phyloP scores from a whole-genome alignment of 2,797 vertebrate genomes.

The Sebastes itinus region DNA sequence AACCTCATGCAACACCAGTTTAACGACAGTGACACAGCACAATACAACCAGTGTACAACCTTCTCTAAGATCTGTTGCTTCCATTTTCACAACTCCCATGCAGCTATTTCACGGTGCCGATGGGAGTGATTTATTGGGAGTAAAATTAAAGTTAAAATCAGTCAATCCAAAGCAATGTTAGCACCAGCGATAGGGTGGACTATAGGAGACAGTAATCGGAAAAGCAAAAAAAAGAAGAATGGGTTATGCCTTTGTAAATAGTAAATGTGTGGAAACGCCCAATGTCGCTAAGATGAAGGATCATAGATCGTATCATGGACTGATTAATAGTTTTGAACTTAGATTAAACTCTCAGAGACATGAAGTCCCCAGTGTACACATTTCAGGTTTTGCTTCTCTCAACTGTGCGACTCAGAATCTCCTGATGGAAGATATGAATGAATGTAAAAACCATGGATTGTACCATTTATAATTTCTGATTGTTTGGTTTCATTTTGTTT shows the following conservation, averaged over 20 bases:
- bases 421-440: constrained; percentile 69
- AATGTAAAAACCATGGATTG: constrained; percentile 80
- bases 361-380: constrained; percentile 52
- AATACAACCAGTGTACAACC: constrained; percentile 32
- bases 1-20: constrained; percentile 17
- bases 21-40: constrained; percentile 46
- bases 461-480: constrained; percentile 71
- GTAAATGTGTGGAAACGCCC: constrained; percentile 25
- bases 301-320: constrained; percentile 16
- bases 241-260: constrained; percentile 50
- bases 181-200: constrained; percentile 47
- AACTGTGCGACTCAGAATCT: constrained; percentile 56
- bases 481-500: constrained; percentile 71
- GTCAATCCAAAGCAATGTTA: constrained; percentile 46
- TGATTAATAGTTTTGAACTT: constrained; percentile 40
- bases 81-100: constrained; percentile 32
- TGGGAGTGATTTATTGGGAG: constrained; percentile 5
- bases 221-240: constrained; percentile 9
- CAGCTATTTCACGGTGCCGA: constrained; percentile 38
- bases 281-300: constrained; percentile 41
- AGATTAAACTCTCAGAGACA: constrained; percentile 26
- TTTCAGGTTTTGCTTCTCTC: constrained; percentile 73
- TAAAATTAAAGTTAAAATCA: constrained; percentile 9
- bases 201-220: constrained; percentile 12
- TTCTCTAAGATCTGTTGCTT: constrained; percentile 48